Evolutionary conservation across 2,888 invertebrate genomes (phyloP).

Genomic region (Leucoptera coffeella): DNA sequence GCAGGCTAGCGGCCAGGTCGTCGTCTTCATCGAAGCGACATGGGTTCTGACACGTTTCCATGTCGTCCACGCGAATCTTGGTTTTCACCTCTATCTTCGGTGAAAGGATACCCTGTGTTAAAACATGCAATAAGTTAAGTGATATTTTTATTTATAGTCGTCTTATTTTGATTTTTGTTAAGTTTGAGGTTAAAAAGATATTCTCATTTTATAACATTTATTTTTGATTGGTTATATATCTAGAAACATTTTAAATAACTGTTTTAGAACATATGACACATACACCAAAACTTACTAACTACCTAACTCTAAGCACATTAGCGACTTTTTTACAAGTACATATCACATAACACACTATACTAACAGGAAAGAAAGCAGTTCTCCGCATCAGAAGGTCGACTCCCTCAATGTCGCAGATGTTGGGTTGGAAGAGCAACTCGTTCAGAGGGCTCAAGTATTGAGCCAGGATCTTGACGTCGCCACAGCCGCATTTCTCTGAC

Average conservation of each 20-base stretch:
- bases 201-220: too few species aligned
- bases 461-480: conserved; percentile 48
- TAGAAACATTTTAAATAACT: too few species aligned
- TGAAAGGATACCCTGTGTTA: conserved; percentile 59
- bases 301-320: too few species aligned
- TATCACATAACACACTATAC: too few species aligned
- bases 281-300: too few species aligned
- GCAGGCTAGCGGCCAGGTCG: neutral
- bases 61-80: conserved; percentile 61
- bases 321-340: too few species aligned
- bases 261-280: too few species aligned
- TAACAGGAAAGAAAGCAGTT: conserved; percentile 60
- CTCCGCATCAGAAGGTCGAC: conserved; percentile 66
- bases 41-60: conserved; percentile 23
- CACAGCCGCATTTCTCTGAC: conserved; percentile 19
- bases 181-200: too few species aligned
- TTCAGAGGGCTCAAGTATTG: conserved; percentile 58
- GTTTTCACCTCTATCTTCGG: conserved; percentile 67
- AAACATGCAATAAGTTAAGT: conserved; percentile 3
- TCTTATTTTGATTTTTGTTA: too few species aligned
- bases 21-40: conserved; percentile 3
- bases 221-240: too few species aligned
- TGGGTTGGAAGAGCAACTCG: conserved; percentile 59
- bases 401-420: conserved; percentile 52
- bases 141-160: too few species aligned